Percentiles rank a stretch among this genome's conserved stretches.
Evolutionary conservation across 2,888 invertebrate species (phyloP).

Genomic region (Thera britannica): DNA sequence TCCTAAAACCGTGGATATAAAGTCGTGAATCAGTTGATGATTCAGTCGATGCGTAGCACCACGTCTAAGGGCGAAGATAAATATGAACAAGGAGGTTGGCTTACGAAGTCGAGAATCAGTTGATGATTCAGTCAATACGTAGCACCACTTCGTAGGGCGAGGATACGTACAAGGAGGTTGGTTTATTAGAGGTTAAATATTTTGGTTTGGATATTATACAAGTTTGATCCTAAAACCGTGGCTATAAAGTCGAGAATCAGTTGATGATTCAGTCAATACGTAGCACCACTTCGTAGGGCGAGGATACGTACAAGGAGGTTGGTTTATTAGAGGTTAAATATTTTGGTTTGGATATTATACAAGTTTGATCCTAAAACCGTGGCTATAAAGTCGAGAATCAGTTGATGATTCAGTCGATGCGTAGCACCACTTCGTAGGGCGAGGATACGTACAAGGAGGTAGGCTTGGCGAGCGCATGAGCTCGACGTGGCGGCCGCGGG

Average conservation of each 20-base stretch:
- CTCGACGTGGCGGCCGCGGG: conserved; percentile 68
- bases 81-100: too few species aligned
- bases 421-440: conserved; percentile 42
- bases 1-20: too few species aligned
- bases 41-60: too few species aligned
- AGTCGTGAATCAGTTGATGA: too few species aligned
- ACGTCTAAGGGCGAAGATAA: too few species aligned
- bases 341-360: too few species aligned
- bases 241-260: neutral
- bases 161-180: neutral
- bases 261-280: neutral
- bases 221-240: neutral
- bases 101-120: neutral
- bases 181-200: too few species aligned
- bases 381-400: conserved; percentile 5
- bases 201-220: neutral
- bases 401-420: conserved; percentile 33
- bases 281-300: neutral
- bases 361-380: neutral
- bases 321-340: neutral
- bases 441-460: conserved; percentile 72
- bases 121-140: neutral
- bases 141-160: neutral
- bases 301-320: too few species aligned
- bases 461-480: conserved; percentile 65